Evolutionary conservation across 1,140 invertebrate species (phyloP), one percentile per base, ranked within the genome.

Genomic region (Pristionchus pacificus): DNA sequence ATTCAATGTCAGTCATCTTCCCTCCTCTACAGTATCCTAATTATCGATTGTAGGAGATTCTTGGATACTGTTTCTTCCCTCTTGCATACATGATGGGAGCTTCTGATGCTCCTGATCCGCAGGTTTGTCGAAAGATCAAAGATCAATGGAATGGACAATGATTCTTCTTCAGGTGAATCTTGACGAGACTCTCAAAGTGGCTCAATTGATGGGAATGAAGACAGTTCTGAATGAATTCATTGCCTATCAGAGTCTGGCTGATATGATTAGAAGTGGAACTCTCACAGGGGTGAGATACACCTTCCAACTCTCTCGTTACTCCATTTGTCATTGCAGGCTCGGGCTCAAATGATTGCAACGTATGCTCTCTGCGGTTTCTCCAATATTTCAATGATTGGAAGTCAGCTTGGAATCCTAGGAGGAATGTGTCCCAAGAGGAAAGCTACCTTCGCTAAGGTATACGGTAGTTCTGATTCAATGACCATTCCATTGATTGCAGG

Each of bases 211-310:
- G 57, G 93, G 92, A 0, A 83, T 93, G 1, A 96, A 96, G 86
- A 92, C 90, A 0, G 88, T 93, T 1, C 88, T 94, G 1, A 96
- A 95, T 80, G 93, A 95, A 84, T 95, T 95, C 83, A 89, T 93
- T 0, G 93, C 93, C 0, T 95, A 93, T 80, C 85, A 91, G 80
- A 85, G 88, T 70, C 85, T 93, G 70, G 89, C 89, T 1, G 85
- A 88, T 72, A 88, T 89, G 75, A 67, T 57, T 19, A 2, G 2
- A 15, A 24, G 25, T 38, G 38, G 38, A 62, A 29, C 29, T 2
- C 38, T 67, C 33, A 67, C 33, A 49, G 65, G 65, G 33, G 38
- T 49, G 6, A 49, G 38, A 49, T 49, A 10, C 38, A 49, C 38
- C 19, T 49, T 6, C 6, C 38, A 49, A 49, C 6, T 49, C 19